Evolutionary conservation across 2,797 vertebrate species (phyloP), one percentile per base, ranked within the genome.

Genomic region (Gambusia yucatana): DNA sequence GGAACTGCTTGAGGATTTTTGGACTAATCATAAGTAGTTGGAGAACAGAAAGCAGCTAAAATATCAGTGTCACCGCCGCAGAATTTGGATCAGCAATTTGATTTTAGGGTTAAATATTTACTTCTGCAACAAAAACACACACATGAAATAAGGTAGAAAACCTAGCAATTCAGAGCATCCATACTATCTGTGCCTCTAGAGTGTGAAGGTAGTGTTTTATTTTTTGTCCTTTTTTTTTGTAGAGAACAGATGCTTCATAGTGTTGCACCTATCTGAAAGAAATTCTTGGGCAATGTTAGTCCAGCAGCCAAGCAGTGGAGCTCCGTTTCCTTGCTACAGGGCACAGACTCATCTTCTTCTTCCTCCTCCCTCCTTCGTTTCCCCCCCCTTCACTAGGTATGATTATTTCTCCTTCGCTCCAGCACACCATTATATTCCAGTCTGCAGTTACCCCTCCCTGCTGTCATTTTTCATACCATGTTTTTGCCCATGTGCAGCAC

Each of bases 401-500:
- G 93, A 94, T 95, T 95, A 94, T 94, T 94, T 92, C 91, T 95
- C 89, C 94, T 93, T 86, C 73, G 88, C 92, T 94, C 90, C 87
- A 84, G 73, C 87, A 80, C 92, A 87, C 92, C 91, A 93, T 93
- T 91, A 93, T 94, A 93, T 93, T 93, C 93, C 87, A 89, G 91
- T 94, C 94, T 70, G 92, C 93, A 93, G 92, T 92, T 92, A 91
- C 90, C 90, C 91, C 91, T 91, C 91, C 90, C 91, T 88, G 86
- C 90, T 94, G 94, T 94, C 95, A 96, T 96, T 95, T 95, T 95
- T 95, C 95, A 95, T 91, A 86, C 84, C 90, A 86, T 93, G 88
- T 94, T 93, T 76, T 93, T 92, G 82, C 89, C 89, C 63, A 81
- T 89, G 86, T 94, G 93, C 90, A 90, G 92, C 75, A 50, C 86